Evolutionary conservation across 2,797 vertebrate genomes (phyloP).

Genomic region (Buphagus erythrorhynchus): DNA sequence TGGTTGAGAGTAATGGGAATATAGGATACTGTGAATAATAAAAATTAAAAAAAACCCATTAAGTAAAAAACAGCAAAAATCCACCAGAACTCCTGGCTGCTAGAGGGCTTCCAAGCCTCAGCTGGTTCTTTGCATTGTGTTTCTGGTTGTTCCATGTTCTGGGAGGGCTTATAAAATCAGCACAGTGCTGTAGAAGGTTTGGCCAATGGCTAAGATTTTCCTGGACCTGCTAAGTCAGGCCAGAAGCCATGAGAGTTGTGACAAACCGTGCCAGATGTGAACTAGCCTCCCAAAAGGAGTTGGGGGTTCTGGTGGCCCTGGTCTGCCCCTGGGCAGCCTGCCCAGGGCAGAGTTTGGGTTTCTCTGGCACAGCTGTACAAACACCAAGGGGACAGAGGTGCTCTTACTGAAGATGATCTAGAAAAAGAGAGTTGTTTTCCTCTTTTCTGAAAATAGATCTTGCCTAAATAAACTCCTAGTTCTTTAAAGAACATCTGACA

Average conservation of each 20-base stretch:
- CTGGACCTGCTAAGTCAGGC: background rate
- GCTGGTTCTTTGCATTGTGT: background rate
- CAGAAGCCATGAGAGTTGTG: background rate
- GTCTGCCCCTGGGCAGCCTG: background rate
- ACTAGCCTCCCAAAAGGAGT: background rate
- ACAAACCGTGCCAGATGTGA: background rate
- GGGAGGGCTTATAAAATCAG: background rate
- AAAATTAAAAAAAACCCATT: background rate
- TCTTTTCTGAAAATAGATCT: conserved; percentile 4
- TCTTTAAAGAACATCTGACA: background rate
- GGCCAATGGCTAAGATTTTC: background rate
- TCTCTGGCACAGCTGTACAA: background rate
- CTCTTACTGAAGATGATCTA: background rate
- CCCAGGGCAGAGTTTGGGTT: background rate
- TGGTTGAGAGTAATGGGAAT: background rate
- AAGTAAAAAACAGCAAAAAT: background rate
- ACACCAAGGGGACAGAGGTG: background rate
- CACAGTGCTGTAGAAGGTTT: background rate
- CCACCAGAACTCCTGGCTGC: background rate
- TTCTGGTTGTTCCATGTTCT: background rate
- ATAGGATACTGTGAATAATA: background rate
- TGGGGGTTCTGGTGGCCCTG: background rate
- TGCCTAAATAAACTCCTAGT: background rate
- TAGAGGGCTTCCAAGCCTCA: background rate
- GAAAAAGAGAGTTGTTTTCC: background rate